Evolutionary conservation across 1,140 invertebrate species (phyloP).

Genomic region (Linepithema humile): DNA sequence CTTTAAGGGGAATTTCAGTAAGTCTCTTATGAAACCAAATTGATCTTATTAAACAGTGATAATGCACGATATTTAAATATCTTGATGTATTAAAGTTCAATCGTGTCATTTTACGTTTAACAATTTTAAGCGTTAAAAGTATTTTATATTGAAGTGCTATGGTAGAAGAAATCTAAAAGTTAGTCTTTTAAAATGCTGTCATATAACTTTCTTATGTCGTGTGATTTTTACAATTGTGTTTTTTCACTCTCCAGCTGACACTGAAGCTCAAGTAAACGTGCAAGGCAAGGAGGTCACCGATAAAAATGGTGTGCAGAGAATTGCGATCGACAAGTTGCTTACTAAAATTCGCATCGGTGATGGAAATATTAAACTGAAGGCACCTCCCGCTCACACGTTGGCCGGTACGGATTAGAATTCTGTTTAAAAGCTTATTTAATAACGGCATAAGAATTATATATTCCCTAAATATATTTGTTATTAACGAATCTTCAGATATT

Average conservation of each 20-base stretch:
- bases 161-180: neutral
- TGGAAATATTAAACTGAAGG: slow-evolving; percentile 85
- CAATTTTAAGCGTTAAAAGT: neutral
- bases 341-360: slow-evolving; percentile 87
- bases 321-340: slow-evolving; percentile 86
- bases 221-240: neutral
- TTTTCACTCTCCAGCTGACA: slow-evolving; percentile 84
- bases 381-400: slow-evolving; percentile 78
- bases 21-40: slow-evolving; percentile 76
- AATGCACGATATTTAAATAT: neutral
- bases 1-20: slow-evolving; percentile 89
- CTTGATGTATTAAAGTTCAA: slow-evolving; percentile 14
- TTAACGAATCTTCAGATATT: too few species aligned
- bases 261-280: slow-evolving; percentile 84
- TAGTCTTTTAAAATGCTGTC: neutral
- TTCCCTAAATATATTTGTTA: neutral
- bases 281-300: slow-evolving; percentile 85
- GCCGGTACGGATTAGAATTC: slow-evolving; percentile 77
- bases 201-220: neutral
- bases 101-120: slow-evolving; percentile 36
- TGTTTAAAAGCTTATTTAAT: neutral
- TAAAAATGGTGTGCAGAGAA: slow-evolving; percentile 86
- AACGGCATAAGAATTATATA: neutral
- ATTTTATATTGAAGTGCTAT: neutral
- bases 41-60: neutral